phyloP scores from a whole-genome alignment of 2,797 vertebrate genomes.

The Coregonus sp. region DNA sequence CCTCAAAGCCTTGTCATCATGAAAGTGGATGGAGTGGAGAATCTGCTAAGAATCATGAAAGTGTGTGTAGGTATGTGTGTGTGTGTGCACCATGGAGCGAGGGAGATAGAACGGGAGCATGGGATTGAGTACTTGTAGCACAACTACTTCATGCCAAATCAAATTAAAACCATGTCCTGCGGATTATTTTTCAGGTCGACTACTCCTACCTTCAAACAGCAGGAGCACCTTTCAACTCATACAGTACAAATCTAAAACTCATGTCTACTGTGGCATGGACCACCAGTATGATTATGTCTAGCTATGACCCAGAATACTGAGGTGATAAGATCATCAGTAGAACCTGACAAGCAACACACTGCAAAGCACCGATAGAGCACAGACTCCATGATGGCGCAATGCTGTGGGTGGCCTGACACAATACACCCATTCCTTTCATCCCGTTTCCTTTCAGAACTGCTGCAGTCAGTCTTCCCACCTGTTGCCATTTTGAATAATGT shows the following conservation, averaged over 20 bases:
- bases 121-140: conserved; percentile 42
- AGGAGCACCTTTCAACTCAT: background rate
- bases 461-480: conserved; percentile 36
- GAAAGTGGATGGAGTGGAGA: conserved; percentile 77
- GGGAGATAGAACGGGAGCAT: conserved; percentile 39
- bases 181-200: background rate
- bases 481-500: conserved; percentile 39
- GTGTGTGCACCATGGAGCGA: conserved; percentile 59
- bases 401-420: background rate
- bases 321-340: background rate
- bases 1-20: conserved; percentile 79
- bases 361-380: background rate
- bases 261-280: background rate
- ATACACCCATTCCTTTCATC: background rate
- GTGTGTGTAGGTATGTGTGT: conserved; percentile 18
- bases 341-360: too few relatives aligned
- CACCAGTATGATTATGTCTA: background rate
- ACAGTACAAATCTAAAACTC: background rate
- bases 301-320: background rate
- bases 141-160: conserved; percentile 37
- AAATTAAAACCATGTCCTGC: background rate
- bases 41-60: conserved; percentile 74
- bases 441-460: background rate
- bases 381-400: too few relatives aligned
- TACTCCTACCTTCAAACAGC: background rate